Conservation (phyloP, 2,888 invertebrate genomes). For the Platycheirus albimanus region DNA sequence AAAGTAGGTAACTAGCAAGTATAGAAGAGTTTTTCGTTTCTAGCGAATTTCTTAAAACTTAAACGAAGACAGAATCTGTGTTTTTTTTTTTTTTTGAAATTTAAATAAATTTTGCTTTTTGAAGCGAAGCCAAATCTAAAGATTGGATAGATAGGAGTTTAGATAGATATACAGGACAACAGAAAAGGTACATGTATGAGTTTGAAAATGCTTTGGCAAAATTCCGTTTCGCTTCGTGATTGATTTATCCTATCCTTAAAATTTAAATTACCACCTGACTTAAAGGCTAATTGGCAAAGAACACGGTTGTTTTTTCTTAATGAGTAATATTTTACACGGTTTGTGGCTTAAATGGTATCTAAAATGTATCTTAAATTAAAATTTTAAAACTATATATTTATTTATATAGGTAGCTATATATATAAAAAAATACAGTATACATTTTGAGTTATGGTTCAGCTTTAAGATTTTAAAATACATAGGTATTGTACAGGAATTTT, state of each 20-base stretch:
- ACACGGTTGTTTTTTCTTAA: conserved; percentile 67
- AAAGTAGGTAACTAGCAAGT: conserved; percentile 69
- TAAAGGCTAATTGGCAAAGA: conserved; percentile 72
- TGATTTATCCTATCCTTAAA: conserved; percentile 40
- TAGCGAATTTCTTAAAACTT: conserved; percentile 58
- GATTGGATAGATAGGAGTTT: conserved; percentile 26
- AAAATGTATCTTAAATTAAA: conserved; percentile 33
- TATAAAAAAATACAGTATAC: conserved; percentile 48
- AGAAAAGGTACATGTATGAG: conserved; percentile 40
- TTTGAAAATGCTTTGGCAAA: conserved; percentile 74
- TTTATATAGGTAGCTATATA: conserved; percentile 44
- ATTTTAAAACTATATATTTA: conserved; percentile 45
- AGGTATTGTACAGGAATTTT: conserved; percentile 55
- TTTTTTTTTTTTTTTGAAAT: conserved; percentile 2
- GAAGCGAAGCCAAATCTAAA: conserved; percentile 56
- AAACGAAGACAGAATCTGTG: conserved; percentile 69
- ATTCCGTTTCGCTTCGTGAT: conserved; percentile 74
- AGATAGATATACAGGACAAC: conserved; percentile 27
- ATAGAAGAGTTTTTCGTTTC: conserved; percentile 63
- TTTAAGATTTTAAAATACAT: conserved; percentile 27
- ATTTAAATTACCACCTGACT: conserved; percentile 67
- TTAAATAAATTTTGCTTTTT: conserved; percentile 11
- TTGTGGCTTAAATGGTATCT: conserved; percentile 54
- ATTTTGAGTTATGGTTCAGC: conserved; percentile 41
- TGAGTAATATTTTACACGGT: conserved; percentile 58